phyloP scores from a whole-genome alignment of 30 jellyfish, hydroid and myxozoan species.

The Cassiopea andromeda region DNA sequence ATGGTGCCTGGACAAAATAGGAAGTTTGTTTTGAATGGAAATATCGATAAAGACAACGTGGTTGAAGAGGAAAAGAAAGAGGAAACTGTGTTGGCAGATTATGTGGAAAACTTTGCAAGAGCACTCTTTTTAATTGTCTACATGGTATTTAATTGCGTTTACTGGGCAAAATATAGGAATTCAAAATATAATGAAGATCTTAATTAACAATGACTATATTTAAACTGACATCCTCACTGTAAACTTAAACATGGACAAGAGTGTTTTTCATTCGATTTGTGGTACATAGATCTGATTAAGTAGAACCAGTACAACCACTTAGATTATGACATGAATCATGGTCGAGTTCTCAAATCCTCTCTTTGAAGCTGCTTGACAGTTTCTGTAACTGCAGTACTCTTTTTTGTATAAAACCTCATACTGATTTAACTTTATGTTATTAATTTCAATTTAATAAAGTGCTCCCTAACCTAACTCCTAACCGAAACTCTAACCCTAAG shows the following conservation, averaged over 20 bases:
- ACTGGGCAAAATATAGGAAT: conserved; percentile 83
- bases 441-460: too few relatives aligned
- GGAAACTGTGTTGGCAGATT: conserved; percentile 71
- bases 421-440: too few relatives aligned
- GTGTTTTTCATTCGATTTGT: background rate
- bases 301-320: too few relatives aligned
- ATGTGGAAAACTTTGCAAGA: conserved; percentile 86
- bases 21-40: conserved; percentile 29
- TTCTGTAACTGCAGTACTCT: too few relatives aligned
- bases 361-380: too few relatives aligned
- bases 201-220: background rate
- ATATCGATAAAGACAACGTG: background rate
- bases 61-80: background rate
- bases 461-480: too few relatives aligned
- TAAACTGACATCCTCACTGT: background rate
- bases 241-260: too few relatives aligned
- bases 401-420: too few relatives aligned
- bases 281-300: too few relatives aligned
- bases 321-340: too few relatives aligned
- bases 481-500: too few relatives aligned
- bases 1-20: background rate
- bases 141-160: conserved; percentile 77
- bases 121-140: conserved; percentile 81
- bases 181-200: conserved; percentile 9
- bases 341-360: too few relatives aligned